phyloP scores from a whole-genome alignment of 2,888 invertebrate genomes.

The Dione vanillae region DNA sequence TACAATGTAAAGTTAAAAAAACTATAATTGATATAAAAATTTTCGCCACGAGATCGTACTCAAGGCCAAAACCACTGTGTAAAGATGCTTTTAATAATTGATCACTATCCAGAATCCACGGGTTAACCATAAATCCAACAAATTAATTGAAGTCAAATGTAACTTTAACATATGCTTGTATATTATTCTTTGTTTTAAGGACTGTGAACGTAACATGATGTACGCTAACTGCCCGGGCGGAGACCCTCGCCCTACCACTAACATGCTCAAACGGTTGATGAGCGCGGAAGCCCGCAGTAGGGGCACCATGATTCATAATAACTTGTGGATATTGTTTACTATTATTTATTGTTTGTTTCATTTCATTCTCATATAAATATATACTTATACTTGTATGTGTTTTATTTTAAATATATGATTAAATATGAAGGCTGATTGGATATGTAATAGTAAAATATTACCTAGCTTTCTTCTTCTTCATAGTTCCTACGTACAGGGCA shows the following conservation, averaged over 20 bases:
- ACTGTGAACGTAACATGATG: conserved; percentile 69
- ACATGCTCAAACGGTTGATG: conserved; percentile 57
- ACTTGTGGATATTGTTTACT: neutral
- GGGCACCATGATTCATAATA: neutral
- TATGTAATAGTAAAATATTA: neutral
- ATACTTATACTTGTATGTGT: neutral
- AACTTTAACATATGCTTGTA: neutral
- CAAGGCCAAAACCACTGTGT: too few relatives aligned
- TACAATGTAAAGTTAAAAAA: too few relatives aligned
- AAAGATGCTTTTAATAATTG: too few relatives aligned
- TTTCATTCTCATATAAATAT: neutral
- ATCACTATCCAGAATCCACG: too few relatives aligned
- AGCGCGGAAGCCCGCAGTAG: conserved; percentile 45
- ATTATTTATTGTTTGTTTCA: neutral
- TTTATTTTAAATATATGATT: neutral
- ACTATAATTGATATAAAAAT: too few relatives aligned
- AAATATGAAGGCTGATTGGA: too few relatives aligned
- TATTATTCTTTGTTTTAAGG: conserved; percentile 54
- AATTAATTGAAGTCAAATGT: neutral
- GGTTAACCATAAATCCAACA: too few relatives aligned
- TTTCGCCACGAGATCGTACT: too few relatives aligned
- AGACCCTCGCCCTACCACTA: conserved; percentile 64
- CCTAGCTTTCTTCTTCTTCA: neutral
- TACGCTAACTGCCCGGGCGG: conserved; percentile 70
- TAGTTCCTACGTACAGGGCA: neutral